A percentile compares a stretch with the other conserved stretches of the same genome.
phyloP scores from a whole-genome alignment of 2,888 invertebrate genomes.

The Yponomeuta sedellus region DNA sequence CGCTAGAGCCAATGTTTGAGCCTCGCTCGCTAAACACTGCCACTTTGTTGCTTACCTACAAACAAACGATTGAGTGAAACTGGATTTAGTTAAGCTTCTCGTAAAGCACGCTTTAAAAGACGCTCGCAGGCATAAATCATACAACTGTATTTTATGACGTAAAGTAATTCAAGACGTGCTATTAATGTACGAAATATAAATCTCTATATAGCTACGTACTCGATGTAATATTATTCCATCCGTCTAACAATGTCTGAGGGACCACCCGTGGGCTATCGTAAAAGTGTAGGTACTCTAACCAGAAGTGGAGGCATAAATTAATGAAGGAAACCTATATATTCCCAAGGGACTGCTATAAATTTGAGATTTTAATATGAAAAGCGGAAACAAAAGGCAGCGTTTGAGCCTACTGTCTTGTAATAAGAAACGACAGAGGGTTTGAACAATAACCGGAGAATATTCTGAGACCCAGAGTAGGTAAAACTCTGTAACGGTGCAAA shows the following conservation, averaged over 20 bases:
- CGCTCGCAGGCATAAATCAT: slow-evolving; percentile 7
- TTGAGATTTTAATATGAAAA: slow-evolving; percentile 54
- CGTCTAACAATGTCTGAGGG: slow-evolving; percentile 25
- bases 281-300: slow-evolving; percentile 29
- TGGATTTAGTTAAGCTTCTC: not conserved
- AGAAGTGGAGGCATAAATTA: slow-evolving; percentile 59
- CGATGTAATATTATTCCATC: slow-evolving; percentile 6
- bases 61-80: not conserved
- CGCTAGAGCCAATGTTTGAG: slow-evolving; percentile 44
- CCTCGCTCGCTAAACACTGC: slow-evolving; percentile 29
- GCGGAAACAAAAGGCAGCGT: slow-evolving; percentile 45
- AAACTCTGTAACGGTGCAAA: no score
- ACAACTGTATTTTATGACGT: slow-evolving; percentile 13
- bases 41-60: slow-evolving; percentile 9
- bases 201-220: slow-evolving; percentile 11
- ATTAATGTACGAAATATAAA: slow-evolving; percentile 13
- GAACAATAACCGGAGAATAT: not conserved
- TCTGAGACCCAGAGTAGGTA: no score
- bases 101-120: slow-evolving; percentile 5
- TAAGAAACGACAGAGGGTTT: not conserved
- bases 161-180: slow-evolving; percentile 14
- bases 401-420: slow-evolving; percentile 11
- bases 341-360: slow-evolving; percentile 46
- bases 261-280: slow-evolving; percentile 57
- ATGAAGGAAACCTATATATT: slow-evolving; percentile 52